A percentile compares a stretch with the other conserved stretches of the same genome.
Evolutionary conservation across 2,888 invertebrate genomes (phyloP).

Genomic region (Platycheirus albimanus): DNA sequence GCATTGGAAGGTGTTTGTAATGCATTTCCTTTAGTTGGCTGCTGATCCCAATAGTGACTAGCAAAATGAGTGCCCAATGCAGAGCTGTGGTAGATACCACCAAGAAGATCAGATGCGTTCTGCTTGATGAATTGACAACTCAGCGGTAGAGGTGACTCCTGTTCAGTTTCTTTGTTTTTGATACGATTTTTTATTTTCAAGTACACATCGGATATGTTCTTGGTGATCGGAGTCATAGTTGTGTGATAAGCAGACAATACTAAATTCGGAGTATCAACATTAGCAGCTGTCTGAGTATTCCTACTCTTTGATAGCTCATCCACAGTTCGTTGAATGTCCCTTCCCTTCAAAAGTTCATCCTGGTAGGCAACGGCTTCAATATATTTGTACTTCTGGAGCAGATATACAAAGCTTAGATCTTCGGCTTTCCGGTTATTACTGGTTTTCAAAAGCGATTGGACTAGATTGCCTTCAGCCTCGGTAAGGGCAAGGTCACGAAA

Average conservation of each 20-base stretch:
- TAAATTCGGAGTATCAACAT: constrained; percentile 78
- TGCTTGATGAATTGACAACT: constrained; percentile 80
- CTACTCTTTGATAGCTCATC: constrained; percentile 77
- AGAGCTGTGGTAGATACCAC: constrained; percentile 80
- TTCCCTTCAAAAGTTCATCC: constrained; percentile 77
- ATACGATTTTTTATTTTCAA: constrained; percentile 79
- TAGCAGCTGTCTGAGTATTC: constrained; percentile 34
- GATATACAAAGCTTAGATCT: constrained; percentile 80
- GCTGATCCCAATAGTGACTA: constrained; percentile 77
- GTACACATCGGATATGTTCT: constrained; percentile 79
- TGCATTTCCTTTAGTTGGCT: constrained; percentile 50
- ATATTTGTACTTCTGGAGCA: constrained; percentile 81
- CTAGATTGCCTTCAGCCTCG: constrained; percentile 79
- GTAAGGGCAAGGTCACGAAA: constrained; percentile 79
- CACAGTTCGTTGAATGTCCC: constrained; percentile 49
- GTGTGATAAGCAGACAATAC: constrained; percentile 80
- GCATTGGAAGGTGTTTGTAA: constrained; percentile 78
- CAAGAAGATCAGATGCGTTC: constrained; percentile 78
- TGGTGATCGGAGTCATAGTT: constrained; percentile 81
- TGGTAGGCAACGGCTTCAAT: constrained; percentile 81
- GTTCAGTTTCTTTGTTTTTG: constrained; percentile 76
- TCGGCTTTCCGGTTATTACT: constrained; percentile 77
- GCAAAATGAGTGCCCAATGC: constrained; percentile 80
- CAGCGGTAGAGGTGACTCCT: constrained; percentile 77
- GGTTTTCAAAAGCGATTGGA: constrained; percentile 78